Base-by-base conservation (phyloP, 2,888 invertebrate species). In the Lepeophtheirus nordmannii region DNA sequence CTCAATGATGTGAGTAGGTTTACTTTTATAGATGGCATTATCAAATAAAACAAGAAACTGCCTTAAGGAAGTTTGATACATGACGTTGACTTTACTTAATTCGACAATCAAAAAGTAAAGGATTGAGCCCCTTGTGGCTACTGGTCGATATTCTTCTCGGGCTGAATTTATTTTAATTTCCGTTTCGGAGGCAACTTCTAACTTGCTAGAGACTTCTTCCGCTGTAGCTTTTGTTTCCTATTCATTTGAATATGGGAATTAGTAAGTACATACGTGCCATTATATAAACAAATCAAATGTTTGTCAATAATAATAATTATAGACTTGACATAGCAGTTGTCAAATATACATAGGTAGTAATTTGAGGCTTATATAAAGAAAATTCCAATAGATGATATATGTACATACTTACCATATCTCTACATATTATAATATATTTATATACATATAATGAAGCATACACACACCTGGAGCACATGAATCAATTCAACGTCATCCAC, bases 401-500 rank as follows among this genome's bases (percentile, higher is more conserved):
- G n/a, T n/a, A n/a, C n/a, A n/a, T n/a, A n/a, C n/a, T n/a, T n/a
- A n/a, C n/a, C n/a, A n/a, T n/a, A n/a, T n/a, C n/a, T n/a, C n/a
- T n/a, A n/a, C n/a, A n/a, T n/a, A n/a, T n/a, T n/a, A n/a, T n/a
- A n/a, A n/a, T n/a, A n/a, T n/a, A n/a, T n/a, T n/a, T n/a, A n/a
- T n/a, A 30, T 30, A 30, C 30, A 30, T 30, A 30, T n/a, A n/a
- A n/a, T n/a, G n/a, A n/a, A n/a, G n/a, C n/a, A 7, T 30, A 30
- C 7, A 30, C 30, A n/a, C 17, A 46, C 53, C 53, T 89, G 85
- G 17, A 92, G 78, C 1, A 92, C 91, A 71, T 86, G 85, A 71
- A 96, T 93, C 14, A 96, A 78, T 17, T 91, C 91, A 76, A 96
- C 94, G 71, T 96, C 94, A 71, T 96, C 96, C 0, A 96, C 94